phyloP scores from a whole-genome alignment of 2,113 vertebrate genomes.

The Zingel zingel region DNA sequence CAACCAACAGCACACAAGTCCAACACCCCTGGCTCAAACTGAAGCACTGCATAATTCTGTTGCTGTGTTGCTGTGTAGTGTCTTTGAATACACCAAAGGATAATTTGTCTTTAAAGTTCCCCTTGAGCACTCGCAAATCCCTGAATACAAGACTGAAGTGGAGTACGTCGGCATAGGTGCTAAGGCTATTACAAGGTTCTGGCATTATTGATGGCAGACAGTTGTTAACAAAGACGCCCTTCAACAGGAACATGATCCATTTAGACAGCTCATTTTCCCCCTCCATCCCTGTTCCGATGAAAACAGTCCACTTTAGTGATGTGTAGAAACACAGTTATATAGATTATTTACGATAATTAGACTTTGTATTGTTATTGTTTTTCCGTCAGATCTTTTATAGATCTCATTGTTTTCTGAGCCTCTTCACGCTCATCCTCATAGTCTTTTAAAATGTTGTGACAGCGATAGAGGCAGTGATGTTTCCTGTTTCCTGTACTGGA shows the following conservation, averaged over 20 bases:
- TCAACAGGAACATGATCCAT: not conserved
- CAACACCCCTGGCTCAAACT: not conserved
- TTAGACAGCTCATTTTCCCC: not conserved
- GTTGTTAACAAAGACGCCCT: not conserved
- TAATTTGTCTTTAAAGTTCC: slow-evolving; percentile 36
- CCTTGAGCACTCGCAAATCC: not conserved
- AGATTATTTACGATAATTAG: not conserved
- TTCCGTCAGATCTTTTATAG: too few species aligned
- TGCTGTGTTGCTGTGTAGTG: slow-evolving; percentile 28
- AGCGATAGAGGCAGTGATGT: too few species aligned
- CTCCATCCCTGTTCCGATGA: not conserved
- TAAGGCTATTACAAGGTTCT: not conserved
- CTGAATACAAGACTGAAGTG: not conserved
- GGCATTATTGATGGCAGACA: slow-evolving; percentile 14
- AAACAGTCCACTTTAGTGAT: not conserved
- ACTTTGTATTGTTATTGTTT: too few species aligned
- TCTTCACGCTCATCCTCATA: too few species aligned
- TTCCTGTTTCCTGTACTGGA: too few species aligned
- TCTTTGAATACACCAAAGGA: not conserved
- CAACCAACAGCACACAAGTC: not conserved
- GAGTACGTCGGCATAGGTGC: slow-evolving; percentile 1
- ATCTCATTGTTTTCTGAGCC: too few species aligned
- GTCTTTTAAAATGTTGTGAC: too few species aligned
- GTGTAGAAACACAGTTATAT: not conserved
- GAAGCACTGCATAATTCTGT: not conserved